Base-by-base conservation (phyloP, 2,888 invertebrate genomes). In the Ophion ventricosus region DNA sequence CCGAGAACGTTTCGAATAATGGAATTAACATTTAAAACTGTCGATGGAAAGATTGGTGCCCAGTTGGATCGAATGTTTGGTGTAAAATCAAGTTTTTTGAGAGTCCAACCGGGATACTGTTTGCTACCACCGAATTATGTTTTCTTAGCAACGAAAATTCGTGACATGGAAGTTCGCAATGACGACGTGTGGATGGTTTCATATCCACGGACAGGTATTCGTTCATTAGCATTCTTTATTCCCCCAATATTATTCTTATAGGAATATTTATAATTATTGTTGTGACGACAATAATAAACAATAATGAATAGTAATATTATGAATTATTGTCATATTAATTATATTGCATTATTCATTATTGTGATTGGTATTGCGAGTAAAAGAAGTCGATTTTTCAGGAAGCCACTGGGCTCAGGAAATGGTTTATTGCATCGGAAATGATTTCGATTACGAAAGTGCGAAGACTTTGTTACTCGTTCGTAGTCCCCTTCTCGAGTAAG, bases 341-440 rank as follows among this genome's bases (percentile, higher is more conserved):
- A 35, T 35, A 35, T 35, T 35, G 7, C 35, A 7, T 35, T 3
- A 35, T 35, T 35, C 5, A 7, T 35, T 35, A 57, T 20, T 63
- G 20, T 73, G n/a, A 17, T 43, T 59, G 8, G 20, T 1, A 25
- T 23, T 25, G 10, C 8, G 43, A 20, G 25, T 29, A 23, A 11
- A 17, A 23, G 8, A 40, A 25, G 54, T n/a, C 7, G 2, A 2
- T 61, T 69, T 87, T 82, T 40, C 85, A 97, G 97, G 97, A 17
- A 98, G 98, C 26, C 98, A 98, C 0, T 98, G 98, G 98, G 96
- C 97, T 0, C 98, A 98, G 91, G 98, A 98, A 94, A 98, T 98
- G 96, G 96, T 97, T 1, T 98, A 98, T 97, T 94, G 98, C n/a
- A 95, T 98, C 82, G 96, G 96, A 3, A 97, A 97, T 89, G 95